Base-by-base conservation (phyloP, 2,888 invertebrate species). In the Saturnia japonica region DNA sequence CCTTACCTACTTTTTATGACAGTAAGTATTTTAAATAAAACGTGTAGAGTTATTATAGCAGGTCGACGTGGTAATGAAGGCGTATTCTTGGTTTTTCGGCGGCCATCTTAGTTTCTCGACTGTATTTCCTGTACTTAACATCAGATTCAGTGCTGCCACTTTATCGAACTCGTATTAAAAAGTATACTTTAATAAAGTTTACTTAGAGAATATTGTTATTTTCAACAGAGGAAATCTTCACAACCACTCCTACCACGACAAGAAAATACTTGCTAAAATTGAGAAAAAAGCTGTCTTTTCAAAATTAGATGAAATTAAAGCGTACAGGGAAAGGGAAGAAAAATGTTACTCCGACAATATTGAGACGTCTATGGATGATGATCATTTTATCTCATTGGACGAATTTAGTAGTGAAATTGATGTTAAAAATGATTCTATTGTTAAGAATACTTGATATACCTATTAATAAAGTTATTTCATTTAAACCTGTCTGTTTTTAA, bases 241-340 rank as follows among this genome's bases (percentile, higher is more conserved):
- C 78, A 91, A 90, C 72, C 94, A 94, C 74, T 78, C 91, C 0
- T 94, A 91, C 80, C 94, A 94, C 73, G 94, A 94, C 71, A 92
- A 90, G 76, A 94, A 93, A 77, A 94, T 94, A 60, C 75, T 94
- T 6, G 76, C 85, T 0, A 94, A 94, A 77, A 90, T 94, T 9
- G 89, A 92, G 75, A 92, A 91, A 79, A 91, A 93, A 73, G 84
- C 89, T 0, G 88, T 94, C 0, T 94, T 86, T 78, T 88, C 91
- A 1, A 88, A 88, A 6, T 74, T 88, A 68, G 88, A 88, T 70
- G 88, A 89, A 12, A 84, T 88, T 0, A 76, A 88, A 71, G 80
- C 78, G 0, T 87, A 85, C 72, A 85, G 83, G 73, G 84, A 86
- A 4, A 74, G 72, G 22, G 78, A 77, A 25, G 73, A 77, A 0